Evolutionary conservation across 2,888 invertebrate species (phyloP).

Genomic region (Laspeyria flexula): DNA sequence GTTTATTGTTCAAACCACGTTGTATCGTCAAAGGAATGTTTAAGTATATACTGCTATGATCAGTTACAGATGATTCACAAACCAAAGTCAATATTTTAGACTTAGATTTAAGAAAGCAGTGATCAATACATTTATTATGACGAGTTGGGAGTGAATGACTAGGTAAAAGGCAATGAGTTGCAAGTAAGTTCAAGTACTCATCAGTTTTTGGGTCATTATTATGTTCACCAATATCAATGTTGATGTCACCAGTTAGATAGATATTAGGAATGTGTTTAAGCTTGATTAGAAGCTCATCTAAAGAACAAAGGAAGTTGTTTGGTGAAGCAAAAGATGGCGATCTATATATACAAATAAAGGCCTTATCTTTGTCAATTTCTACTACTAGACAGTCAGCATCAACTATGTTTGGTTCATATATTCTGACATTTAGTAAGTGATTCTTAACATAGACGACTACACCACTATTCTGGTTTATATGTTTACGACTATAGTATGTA

Average conservation of each 20-base stretch:
- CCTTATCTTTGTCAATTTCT: background rate
- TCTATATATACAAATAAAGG: conserved; percentile 4
- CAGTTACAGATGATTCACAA: conserved; percentile 2
- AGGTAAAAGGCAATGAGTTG: background rate
- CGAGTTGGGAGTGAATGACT: background rate
- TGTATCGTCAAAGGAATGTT: too few relatives aligned
- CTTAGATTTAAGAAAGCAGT: conserved; percentile 3
- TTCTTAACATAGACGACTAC: background rate
- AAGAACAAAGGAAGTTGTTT: too few relatives aligned
- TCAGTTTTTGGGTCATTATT: too few relatives aligned
- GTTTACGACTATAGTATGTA: background rate
- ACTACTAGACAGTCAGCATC: background rate
- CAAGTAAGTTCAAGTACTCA: background rate
- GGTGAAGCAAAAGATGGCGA: conserved; percentile 4
- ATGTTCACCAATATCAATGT: too few relatives aligned
- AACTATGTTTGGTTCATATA: background rate
- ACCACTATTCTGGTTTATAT: background rate
- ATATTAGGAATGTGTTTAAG: too few relatives aligned
- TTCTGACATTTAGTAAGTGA: background rate
- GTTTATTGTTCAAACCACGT: too few relatives aligned
- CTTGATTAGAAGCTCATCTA: too few relatives aligned
- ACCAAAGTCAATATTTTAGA: background rate
- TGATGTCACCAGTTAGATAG: too few relatives aligned
- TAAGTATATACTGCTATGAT: too few relatives aligned
- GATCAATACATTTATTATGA: too few relatives aligned